phyloP scores from a whole-genome alignment of 2,888 invertebrate species.

The Hirtodrosophila cameraria region DNA sequence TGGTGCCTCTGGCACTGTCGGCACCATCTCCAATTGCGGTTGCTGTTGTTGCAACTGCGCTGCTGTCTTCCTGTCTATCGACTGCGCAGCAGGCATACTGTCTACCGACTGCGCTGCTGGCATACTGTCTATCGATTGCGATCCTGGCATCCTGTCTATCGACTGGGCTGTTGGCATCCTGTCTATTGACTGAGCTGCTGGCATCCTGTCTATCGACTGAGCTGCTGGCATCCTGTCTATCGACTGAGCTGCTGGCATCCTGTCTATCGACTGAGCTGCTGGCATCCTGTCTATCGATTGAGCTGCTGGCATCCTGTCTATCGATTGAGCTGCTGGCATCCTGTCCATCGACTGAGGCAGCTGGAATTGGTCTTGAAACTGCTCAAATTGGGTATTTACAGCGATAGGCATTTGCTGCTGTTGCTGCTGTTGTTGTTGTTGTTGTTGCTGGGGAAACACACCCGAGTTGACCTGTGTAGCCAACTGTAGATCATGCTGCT shows the following conservation, averaged over 20 bases:
- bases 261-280: not conserved
- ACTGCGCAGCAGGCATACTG: not conserved
- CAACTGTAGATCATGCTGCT: slow-evolving; percentile 19
- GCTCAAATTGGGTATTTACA: not conserved
- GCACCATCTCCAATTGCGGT: not conserved
- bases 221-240: too few relatives aligned
- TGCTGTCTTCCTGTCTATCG: too few relatives aligned
- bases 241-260: not conserved
- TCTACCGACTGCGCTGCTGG: not conserved
- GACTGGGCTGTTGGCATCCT: too few relatives aligned
- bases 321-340: not conserved
- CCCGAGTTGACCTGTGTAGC: slow-evolving; percentile 7
- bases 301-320: not conserved
- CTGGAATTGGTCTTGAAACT: too few relatives aligned
- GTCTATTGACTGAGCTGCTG: too few relatives aligned
- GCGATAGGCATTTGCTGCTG: slow-evolving; percentile 1
- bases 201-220: not conserved
- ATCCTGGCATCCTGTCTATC: not conserved
- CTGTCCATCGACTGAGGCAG: not conserved
- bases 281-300: not conserved
- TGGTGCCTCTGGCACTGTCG: not conserved
- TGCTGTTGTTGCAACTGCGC: not conserved
- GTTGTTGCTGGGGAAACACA: too few relatives aligned
- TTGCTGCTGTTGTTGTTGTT: slow-evolving; percentile 2
- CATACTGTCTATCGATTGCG: not conserved